Percentiles rank a stretch among this genome's conserved stretches.
These are phyloP conservation scores for Melanostoma mellinum DNA, from an alignment of 2,888 invertebrate species.

Conservation along the genomic window DNA sequence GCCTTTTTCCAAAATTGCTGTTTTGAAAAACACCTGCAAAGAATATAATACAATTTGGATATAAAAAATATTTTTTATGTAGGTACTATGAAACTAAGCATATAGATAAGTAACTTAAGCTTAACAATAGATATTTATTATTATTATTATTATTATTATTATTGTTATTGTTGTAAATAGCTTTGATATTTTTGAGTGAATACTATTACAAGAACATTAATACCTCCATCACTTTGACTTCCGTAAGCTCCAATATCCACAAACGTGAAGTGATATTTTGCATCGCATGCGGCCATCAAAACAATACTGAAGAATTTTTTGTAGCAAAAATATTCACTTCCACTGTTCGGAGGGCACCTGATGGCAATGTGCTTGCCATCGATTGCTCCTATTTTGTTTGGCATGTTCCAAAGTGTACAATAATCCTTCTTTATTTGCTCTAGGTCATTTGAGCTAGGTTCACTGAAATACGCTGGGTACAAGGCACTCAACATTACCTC, in stretches of 20 bases:
- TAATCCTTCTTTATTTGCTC: constrained; percentile 28
- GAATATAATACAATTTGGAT: too few species aligned
- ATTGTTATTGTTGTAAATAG: too few species aligned
- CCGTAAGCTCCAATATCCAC: constrained; percentile 60
- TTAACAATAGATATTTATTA: background rate
- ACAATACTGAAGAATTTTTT: constrained; percentile 51
- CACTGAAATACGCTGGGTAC: constrained; percentile 24
- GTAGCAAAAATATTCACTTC: constrained; percentile 33
- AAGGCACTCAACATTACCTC: constrained; percentile 45
- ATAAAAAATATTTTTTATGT: too few species aligned
- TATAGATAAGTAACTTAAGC: background rate
- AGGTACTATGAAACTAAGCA: background rate
- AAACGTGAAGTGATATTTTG: constrained; percentile 45
- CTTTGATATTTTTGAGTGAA: too few species aligned
- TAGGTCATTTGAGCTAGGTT: constrained; percentile 24
- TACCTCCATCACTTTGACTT: constrained; percentile 58
- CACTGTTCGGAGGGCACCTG: constrained; percentile 53
- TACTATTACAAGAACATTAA: background rate
- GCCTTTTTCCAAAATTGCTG: constrained; percentile 36
- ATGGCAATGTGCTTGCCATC: constrained; percentile 47
- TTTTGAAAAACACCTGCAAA: constrained; percentile 27
- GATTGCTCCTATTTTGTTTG: constrained; percentile 40
- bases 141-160: too few species aligned
- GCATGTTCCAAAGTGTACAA: constrained; percentile 44
- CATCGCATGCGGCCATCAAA: constrained; percentile 57